Conservation (phyloP, 1,140 invertebrate genomes). For the Harpegnathos saltator region DNA sequence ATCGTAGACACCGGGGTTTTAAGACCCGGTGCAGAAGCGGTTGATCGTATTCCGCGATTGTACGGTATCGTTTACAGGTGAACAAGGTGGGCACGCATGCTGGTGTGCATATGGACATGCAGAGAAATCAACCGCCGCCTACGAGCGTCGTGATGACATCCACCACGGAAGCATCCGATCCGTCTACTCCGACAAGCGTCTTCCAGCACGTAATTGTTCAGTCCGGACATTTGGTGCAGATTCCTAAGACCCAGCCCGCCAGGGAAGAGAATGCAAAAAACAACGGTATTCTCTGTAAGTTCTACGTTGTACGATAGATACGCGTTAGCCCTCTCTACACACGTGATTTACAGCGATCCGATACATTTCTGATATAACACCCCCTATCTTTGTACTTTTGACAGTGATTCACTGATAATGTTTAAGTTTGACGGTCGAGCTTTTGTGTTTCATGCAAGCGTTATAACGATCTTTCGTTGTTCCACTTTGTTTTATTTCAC, state of each 20-base stretch:
- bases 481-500: not conserved
- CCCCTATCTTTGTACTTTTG: conserved; percentile 5
- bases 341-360: not conserved
- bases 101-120: conserved; percentile 78
- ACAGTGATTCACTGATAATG: not conserved
- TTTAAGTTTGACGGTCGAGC: not conserved
- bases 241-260: conserved; percentile 82
- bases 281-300: conserved; percentile 84
- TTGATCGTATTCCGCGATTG: not conserved
- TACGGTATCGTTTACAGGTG: conserved; percentile 68
- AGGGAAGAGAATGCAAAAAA: conserved; percentile 81
- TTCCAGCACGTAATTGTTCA: conserved; percentile 91
- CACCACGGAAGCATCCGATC: conserved; percentile 80
- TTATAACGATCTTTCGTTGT: not conserved
- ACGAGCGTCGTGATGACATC: conserved; percentile 81
- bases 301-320: conserved; percentile 18
- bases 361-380: not conserved
- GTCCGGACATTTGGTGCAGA: conserved; percentile 90
- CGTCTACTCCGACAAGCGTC: conserved; percentile 83
- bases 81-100: conserved; percentile 80
- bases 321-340: not conserved
- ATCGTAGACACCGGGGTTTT: not conserved
- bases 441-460: not conserved
- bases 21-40: not conserved
- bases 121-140: conserved; percentile 79